These are phyloP conservation scores for Dascyllus trimaculatus DNA, from an alignment of 2,113 vertebrate genomes.

Conservation along the genomic window DNA sequence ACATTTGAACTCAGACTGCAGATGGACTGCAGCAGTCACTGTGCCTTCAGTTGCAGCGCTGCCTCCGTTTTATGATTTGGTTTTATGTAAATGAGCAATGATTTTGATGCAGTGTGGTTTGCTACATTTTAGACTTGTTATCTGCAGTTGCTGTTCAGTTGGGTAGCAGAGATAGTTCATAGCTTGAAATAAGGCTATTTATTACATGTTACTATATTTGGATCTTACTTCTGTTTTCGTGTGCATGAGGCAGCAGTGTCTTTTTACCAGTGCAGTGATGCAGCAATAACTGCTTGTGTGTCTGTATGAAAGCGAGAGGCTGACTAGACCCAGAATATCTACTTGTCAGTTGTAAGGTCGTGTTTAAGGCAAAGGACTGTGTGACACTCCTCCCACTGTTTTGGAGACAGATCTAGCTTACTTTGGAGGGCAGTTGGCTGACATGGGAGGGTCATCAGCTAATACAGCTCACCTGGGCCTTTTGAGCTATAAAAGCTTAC, in stretches of 20 bases:
- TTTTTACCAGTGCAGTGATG: constrained; percentile 41
- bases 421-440: too few relatives aligned
- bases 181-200: neutral
- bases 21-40: constrained; percentile 57
- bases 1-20: constrained; percentile 53
- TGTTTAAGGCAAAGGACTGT: constrained; percentile 22
- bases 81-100: constrained; percentile 19
- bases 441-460: too few relatives aligned
- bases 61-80: constrained; percentile 31
- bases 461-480: too few relatives aligned
- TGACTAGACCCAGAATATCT: constrained; percentile 25
- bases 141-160: neutral
- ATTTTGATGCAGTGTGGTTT: constrained; percentile 20
- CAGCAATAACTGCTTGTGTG: constrained; percentile 38
- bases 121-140: constrained; percentile 17
- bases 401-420: too few relatives aligned
- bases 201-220: neutral
- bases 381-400: too few relatives aligned
- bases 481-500: too few relatives aligned
- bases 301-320: constrained; percentile 7
- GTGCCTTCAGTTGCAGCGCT: constrained; percentile 11
- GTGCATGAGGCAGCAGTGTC: neutral
- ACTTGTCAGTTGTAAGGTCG: constrained; percentile 35
- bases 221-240: neutral
- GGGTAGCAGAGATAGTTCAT: neutral